phyloP scores from a whole-genome alignment of 2,113 vertebrate species.

The Gymnobelideus leadbeateri region DNA sequence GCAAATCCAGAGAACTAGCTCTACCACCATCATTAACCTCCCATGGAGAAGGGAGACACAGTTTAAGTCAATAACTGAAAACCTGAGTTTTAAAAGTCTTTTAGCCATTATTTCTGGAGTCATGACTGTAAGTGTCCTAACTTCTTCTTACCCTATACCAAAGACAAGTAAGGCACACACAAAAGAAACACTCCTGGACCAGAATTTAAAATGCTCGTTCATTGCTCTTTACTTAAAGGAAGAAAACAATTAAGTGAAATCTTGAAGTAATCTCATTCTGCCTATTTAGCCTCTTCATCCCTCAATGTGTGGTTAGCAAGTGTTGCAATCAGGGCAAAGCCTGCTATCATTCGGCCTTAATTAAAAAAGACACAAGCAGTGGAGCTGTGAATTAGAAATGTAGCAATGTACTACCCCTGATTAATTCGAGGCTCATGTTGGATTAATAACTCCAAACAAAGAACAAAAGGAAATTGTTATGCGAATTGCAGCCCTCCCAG shows the following conservation, averaged over 20 bases:
- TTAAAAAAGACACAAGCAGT: slow-evolving; percentile 94
- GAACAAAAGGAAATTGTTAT: slow-evolving; percentile 94
- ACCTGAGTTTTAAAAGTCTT: slow-evolving; percentile 77
- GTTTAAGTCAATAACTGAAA: slow-evolving; percentile 83
- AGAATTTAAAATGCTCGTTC: slow-evolving; percentile 83
- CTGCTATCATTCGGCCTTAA: slow-evolving; percentile 94
- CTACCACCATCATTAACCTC: neutral
- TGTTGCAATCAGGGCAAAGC: slow-evolving; percentile 88
- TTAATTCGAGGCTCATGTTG: slow-evolving; percentile 93
- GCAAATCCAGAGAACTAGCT: slow-evolving; percentile 56
- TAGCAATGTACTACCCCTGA: slow-evolving; percentile 90
- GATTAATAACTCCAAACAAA: slow-evolving; percentile 93
- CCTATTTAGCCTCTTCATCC: slow-evolving; percentile 89
- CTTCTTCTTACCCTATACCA: slow-evolving; percentile 42
- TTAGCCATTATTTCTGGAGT: slow-evolving; percentile 65
- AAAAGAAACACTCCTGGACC: slow-evolving; percentile 75
- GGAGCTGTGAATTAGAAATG: slow-evolving; percentile 94
- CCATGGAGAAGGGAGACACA: slow-evolving; percentile 72
- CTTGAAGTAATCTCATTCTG: slow-evolving; percentile 89
- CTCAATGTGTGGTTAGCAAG: slow-evolving; percentile 87
- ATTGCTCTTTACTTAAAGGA: slow-evolving; percentile 87
- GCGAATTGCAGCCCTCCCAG: slow-evolving; percentile 91
- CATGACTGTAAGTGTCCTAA: slow-evolving; percentile 30
- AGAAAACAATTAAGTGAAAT: slow-evolving; percentile 92
- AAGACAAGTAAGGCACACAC: neutral